Percentiles rank a stretch among this genome's conserved stretches.
These are phyloP conservation scores for Myrmophylax atrothorax DNA, from an alignment of 2,113 vertebrate genomes.

Conservation along the genomic window DNA sequence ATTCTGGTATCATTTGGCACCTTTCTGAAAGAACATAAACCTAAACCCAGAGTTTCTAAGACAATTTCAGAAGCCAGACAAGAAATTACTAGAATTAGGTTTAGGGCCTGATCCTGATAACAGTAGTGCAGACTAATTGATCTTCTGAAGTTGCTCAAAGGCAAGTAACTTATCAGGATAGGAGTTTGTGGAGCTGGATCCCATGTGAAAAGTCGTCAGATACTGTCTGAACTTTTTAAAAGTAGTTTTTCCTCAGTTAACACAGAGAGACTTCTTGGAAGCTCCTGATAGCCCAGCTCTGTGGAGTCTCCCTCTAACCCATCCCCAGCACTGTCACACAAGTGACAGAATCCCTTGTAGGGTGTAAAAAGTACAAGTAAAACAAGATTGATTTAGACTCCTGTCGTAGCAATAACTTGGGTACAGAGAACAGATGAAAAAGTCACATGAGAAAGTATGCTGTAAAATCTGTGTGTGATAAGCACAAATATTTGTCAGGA, in stretches of 20 bases:
- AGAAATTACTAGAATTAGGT: background rate
- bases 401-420: background rate
- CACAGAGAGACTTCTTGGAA: background rate
- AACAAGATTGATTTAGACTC: background rate
- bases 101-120: background rate
- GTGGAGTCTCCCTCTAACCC: background rate
- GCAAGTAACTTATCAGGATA: background rate
- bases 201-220: background rate
- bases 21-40: background rate
- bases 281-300: background rate
- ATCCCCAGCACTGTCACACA: rapidly evolving
- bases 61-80: background rate
- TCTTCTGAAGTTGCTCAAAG: background rate
- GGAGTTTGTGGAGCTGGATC: background rate
- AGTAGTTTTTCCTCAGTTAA: background rate
- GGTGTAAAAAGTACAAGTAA: background rate
- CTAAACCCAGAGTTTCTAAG: background rate
- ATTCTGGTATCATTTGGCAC: background rate
- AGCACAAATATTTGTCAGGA: background rate
- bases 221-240: background rate
- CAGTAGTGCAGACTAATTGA: background rate
- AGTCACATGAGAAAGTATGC: background rate
- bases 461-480: background rate
- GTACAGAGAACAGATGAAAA: background rate
- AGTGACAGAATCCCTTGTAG: background rate